A percentile compares a stretch with the other conserved stretches of the same genome.
phyloP scores from a whole-genome alignment of 1,140 invertebrate genomes.

The Antheraea pernyi region DNA sequence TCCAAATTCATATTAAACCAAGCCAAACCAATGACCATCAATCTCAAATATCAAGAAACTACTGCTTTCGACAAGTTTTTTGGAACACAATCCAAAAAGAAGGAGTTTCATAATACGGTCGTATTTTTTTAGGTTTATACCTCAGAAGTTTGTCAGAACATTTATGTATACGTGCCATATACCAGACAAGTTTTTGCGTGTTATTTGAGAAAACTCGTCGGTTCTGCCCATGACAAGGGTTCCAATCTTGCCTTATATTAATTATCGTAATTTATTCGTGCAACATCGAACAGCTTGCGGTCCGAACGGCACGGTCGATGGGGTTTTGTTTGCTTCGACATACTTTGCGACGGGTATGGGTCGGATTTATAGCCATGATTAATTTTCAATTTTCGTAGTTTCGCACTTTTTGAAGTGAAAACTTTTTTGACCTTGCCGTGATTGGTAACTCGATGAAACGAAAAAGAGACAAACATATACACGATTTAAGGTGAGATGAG shows the following conservation, averaged over 20 bases:
- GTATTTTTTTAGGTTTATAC: too few species aligned
- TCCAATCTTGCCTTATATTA: conserved; percentile 13
- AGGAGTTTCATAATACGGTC: too few species aligned
- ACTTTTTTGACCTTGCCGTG: too few species aligned
- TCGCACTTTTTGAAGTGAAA: too few species aligned
- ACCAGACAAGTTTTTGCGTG: neutral
- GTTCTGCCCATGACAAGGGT: conserved; percentile 8
- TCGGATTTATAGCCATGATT: neutral
- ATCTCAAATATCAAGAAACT: too few species aligned
- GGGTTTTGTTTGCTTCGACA: conserved; percentile 9
- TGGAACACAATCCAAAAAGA: too few species aligned
- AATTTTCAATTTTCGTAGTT: neutral
- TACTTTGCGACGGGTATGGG: conserved; percentile 5
- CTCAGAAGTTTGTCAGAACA: neutral
- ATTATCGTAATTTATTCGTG: conserved; percentile 13
- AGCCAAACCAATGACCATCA: too few species aligned
- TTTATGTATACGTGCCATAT: neutral
- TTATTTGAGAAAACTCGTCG: neutral
- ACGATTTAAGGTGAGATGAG: too few species aligned
- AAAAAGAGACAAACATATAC: too few species aligned
- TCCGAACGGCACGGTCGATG: neutral
- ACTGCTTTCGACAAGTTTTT: too few species aligned
- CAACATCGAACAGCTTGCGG: conserved; percentile 2
- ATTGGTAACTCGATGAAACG: too few species aligned
- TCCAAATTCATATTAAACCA: too few species aligned